Percentiles rank a stretch among this genome's conserved stretches.
phyloP scores from a whole-genome alignment of 1,140 invertebrate species.

The Penaeus indicus region DNA sequence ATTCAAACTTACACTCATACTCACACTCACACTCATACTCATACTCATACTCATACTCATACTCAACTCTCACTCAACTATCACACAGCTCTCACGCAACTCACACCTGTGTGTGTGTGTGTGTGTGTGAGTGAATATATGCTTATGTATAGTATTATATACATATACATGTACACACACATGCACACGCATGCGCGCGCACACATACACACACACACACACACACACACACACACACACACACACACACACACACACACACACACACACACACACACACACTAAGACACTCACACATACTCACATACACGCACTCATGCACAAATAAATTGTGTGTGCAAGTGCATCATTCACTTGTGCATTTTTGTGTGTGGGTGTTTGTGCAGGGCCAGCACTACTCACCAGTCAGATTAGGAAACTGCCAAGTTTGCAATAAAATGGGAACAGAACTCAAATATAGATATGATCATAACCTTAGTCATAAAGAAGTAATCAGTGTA shows the following conservation, averaged over 20 bases:
- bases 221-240: neutral
- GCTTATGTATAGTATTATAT: neutral
- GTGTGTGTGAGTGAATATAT: neutral
- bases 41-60: neutral
- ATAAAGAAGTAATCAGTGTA: too few species aligned
- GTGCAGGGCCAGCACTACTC: too few species aligned
- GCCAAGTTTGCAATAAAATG: too few species aligned
- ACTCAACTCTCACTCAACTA: neutral
- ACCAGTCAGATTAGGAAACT: too few species aligned
- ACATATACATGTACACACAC: neutral
- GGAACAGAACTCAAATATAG: too few species aligned
- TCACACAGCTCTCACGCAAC: neutral
- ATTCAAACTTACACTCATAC: neutral
- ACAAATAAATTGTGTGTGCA: slow-evolving; percentile 3
- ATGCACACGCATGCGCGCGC: neutral
- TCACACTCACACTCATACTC: neutral
- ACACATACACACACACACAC: neutral
- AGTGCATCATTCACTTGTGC: neutral
- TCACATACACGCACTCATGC: neutral
- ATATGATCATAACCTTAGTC: too few species aligned
- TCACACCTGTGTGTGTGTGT: neutral
- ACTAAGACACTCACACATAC: neutral
- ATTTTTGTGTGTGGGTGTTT: neutral
- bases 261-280: neutral
- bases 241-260: neutral